phyloP scores from a whole-genome alignment of 2,888 invertebrate species.

The Gerris lacustris region DNA sequence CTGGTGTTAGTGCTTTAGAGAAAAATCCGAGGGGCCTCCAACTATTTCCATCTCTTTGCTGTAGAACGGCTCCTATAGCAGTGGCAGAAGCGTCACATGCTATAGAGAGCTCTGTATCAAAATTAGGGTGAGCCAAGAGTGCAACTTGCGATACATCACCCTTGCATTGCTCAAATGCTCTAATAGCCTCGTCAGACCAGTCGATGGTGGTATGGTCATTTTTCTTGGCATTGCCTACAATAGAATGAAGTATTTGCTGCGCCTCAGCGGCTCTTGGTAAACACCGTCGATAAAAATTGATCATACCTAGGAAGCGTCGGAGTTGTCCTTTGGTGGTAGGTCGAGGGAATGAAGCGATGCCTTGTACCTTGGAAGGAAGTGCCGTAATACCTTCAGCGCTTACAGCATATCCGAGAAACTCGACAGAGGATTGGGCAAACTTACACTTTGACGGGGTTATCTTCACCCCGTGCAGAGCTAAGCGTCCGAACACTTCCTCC shows the following conservation, averaged over 20 bases:
- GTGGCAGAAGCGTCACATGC: conserved; percentile 17
- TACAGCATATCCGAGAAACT: conserved; percentile 20
- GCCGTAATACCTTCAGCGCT: conserved; percentile 18
- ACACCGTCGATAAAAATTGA: conserved; percentile 35
- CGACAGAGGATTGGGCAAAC: conserved; percentile 13
- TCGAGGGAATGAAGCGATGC: conserved; percentile 29
- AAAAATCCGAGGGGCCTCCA: conserved; percentile 28
- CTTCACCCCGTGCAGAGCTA: conserved; percentile 25
- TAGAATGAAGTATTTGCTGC: conserved; percentile 22
- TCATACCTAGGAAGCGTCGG: conserved; percentile 33
- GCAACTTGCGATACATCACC: conserved; percentile 34
- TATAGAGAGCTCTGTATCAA: conserved; percentile 22
- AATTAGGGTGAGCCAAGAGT: conserved; percentile 36
- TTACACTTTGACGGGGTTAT: conserved; percentile 29
- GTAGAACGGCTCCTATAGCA: conserved; percentile 16
- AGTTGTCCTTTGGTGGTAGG: conserved; percentile 27
- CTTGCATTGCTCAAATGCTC: conserved; percentile 13
- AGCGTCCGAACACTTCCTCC: conserved; percentile 21
- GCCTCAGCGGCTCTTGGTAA: conserved; percentile 32
- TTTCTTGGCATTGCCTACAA: conserved; percentile 6
- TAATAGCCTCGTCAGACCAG: conserved; percentile 13
- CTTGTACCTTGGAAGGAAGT: conserved; percentile 27
- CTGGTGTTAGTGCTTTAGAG: conserved; percentile 26
- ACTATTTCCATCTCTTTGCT: conserved; percentile 16
- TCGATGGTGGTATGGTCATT: conserved; percentile 3